These are phyloP conservation scores for Nothobranchius furzeri DNA, from an alignment of 2,113 vertebrate genomes.

Conservation along the genomic window DNA sequence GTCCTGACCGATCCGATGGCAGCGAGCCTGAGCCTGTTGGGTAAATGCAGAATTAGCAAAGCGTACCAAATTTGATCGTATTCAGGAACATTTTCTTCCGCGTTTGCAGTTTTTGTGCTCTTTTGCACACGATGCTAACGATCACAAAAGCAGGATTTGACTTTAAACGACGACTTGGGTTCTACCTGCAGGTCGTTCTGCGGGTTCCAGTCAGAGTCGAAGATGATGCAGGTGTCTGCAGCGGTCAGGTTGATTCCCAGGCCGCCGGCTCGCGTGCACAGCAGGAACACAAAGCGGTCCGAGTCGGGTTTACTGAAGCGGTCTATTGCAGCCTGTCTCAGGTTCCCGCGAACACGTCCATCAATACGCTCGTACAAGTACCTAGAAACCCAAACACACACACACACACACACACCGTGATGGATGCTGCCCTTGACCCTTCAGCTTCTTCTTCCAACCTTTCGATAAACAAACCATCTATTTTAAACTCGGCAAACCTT, in stretches of 20 bases:
- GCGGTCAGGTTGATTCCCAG: constrained; percentile 97
- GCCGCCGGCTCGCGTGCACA: constrained; percentile 95
- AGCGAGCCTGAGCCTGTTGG: constrained; percentile 94
- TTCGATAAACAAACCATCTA: background rate
- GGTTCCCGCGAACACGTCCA: constrained; percentile 93
- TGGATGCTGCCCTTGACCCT: constrained; percentile 24
- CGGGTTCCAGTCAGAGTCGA: constrained; percentile 99
- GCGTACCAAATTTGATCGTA: too few relatives aligned
- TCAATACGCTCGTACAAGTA: constrained; percentile 97
- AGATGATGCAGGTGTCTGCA: constrained; percentile 98
- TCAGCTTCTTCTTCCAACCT: background rate
- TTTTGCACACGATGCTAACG: too few relatives aligned
- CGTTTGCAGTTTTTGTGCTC: background rate
- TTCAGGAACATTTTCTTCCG: background rate
- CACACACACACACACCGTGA: background rate
- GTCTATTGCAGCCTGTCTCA: constrained; percentile 96
- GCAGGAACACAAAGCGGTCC: constrained; percentile 96
- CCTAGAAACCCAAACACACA: constrained; percentile 66
- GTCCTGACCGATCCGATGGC: constrained; percentile 97
- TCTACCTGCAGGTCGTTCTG: constrained; percentile 97
- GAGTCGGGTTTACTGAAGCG: constrained; percentile 98
- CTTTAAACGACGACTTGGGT: background rate
- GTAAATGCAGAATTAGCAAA: background rate
- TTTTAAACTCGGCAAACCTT: background rate
- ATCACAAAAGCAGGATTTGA: too few relatives aligned